A percentile compares a stretch with the other conserved stretches of the same genome.
These are phyloP conservation scores for Chaetophractus vellerosus DNA, from an alignment of 2,797 vertebrate species.

Conservation along the genomic window DNA sequence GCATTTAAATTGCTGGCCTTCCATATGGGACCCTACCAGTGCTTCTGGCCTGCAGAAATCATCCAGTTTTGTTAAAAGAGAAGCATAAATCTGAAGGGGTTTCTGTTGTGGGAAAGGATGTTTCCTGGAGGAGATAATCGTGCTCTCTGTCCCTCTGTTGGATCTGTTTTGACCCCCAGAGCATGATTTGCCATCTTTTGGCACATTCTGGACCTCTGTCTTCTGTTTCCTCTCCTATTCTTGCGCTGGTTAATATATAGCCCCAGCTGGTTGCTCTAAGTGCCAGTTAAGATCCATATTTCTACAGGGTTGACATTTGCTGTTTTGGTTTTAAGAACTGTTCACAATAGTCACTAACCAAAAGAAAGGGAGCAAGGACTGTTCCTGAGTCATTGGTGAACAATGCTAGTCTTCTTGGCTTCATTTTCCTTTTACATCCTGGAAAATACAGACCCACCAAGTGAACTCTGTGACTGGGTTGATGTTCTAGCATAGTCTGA, in stretches of 20 bases:
- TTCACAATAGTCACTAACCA: background rate
- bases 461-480: background rate
- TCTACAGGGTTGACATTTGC: background rate
- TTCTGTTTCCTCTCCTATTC: background rate
- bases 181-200: background rate
- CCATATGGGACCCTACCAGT: background rate
- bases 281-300: background rate
- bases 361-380: background rate
- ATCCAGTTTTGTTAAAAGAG: slow-evolving; percentile 6
- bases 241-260: background rate
- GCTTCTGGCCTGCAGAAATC: background rate
- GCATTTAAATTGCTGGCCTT: background rate
- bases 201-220: background rate
- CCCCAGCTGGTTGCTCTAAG: background rate
- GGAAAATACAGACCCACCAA: background rate
- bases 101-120: background rate
- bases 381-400: background rate
- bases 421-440: background rate
- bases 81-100: background rate
- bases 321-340: background rate
- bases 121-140: background rate
- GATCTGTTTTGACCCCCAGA: background rate
- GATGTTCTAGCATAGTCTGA: background rate
- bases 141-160: background rate
- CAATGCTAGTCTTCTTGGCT: background rate